Conservation (phyloP, 1,140 invertebrate genomes). For the Drosophila paulistorum region DNA sequence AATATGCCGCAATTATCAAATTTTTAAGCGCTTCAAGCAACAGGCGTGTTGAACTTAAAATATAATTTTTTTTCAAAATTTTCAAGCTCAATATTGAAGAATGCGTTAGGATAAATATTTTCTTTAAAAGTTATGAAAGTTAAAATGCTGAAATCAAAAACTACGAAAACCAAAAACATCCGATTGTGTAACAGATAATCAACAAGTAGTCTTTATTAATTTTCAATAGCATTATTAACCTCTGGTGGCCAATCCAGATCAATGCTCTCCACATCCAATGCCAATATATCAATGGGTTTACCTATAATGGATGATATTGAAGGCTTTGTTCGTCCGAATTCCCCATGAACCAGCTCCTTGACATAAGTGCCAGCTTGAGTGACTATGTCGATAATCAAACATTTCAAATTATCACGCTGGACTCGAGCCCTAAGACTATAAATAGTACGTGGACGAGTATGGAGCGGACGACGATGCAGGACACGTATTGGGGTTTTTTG, state of each 20-base stretch:
- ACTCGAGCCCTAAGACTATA: conserved; percentile 85
- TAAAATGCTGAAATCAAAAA: no score
- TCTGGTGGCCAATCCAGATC: conserved; percentile 87
- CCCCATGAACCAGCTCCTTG: conserved; percentile 98
- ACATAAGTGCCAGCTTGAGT: conserved; percentile 98
- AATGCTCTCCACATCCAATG: conserved; percentile 88
- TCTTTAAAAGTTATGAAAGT: no score
- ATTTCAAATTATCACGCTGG: conserved; percentile 83
- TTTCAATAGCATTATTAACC: conserved; percentile 63
- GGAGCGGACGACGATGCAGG: conserved; percentile 90
- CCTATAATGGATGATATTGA: conserved; percentile 84
- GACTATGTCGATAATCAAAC: conserved; percentile 88
- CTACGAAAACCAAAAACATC: neutral
- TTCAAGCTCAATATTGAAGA: no score
- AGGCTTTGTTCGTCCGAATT: conserved; percentile 94
- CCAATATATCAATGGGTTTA: conserved; percentile 89
- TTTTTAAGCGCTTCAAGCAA: no score
- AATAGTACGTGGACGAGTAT: conserved; percentile 86
- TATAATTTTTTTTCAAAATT: no score
- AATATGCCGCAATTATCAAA: no score
- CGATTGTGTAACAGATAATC: neutral
- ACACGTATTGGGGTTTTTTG: conserved; percentile 94
- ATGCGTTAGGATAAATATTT: no score
- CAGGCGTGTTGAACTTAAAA: no score
- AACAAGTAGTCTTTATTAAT: conserved; percentile 8